Conservation (phyloP, 2,888 invertebrate species). For the Ophion ellenae region DNA sequence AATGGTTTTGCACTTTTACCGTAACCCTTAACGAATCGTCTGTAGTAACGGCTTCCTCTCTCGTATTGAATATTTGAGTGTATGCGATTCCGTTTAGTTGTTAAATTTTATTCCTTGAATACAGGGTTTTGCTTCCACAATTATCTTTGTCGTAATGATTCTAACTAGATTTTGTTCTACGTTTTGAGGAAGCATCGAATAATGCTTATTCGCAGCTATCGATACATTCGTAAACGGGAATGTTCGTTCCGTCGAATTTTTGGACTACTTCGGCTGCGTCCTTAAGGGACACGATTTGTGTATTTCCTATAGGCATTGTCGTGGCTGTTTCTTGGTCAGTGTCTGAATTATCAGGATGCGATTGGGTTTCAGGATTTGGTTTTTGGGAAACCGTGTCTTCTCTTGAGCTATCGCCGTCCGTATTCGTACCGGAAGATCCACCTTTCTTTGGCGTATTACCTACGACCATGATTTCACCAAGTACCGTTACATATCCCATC, state of each 20-base stretch:
- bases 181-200: slow-evolving; percentile 15
- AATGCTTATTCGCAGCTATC: slow-evolving; percentile 37
- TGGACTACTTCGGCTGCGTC: slow-evolving; percentile 43
- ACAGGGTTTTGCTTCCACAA: slow-evolving; percentile 17
- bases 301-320: slow-evolving; percentile 24
- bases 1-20: too few species aligned
- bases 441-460: too few species aligned
- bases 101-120: slow-evolving; percentile 10
- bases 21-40: too few species aligned
- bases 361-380: too few species aligned
- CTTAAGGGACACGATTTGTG: slow-evolving; percentile 52
- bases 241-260: slow-evolving; percentile 42
- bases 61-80: background rate
- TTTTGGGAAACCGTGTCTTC: too few species aligned
- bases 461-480: too few species aligned
- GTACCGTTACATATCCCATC: too few species aligned
- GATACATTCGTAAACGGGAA: slow-evolving; percentile 38
- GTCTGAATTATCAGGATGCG: too few species aligned
- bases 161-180: slow-evolving; percentile 16
- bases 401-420: too few species aligned
- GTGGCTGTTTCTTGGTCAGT: background rate
- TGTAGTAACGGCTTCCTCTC: too few species aligned
- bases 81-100: too few species aligned
- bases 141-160: slow-evolving; percentile 29
- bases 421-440: too few species aligned